Evolutionary conservation across 2,888 invertebrate genomes (phyloP), one percentile per base, ranked within the genome.

Genomic region (Polymixis lichenea): DNA sequence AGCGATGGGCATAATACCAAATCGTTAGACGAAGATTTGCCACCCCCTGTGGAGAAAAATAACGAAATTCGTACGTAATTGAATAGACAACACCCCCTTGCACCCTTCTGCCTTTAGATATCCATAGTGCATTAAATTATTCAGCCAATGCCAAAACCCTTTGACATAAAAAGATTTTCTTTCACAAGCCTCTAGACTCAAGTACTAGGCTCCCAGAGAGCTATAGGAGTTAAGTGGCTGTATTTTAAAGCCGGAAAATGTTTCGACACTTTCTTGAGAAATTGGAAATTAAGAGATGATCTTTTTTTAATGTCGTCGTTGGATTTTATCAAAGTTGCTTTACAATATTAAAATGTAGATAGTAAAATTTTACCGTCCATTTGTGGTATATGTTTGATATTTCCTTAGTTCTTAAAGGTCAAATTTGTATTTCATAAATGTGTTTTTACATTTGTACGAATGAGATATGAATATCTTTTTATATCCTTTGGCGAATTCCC

Each of bases 141-240:
- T 83, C 71, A 58, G 4, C 17, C 79, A 72, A 84, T 84, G 71
- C 65, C 79, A 73, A 77, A 77, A 72, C 72, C 66, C 69, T 84
- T 86, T 84, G 87, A 86, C 60, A 75, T 69, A 86, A 84, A 83
- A 86, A 82, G 72, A 76, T 77, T 86, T 70, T 58, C 67, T 82
- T 74, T 72, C 55, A 82, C 64, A 69, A 72, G 43, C 56, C 65
- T 77, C 82, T 77, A 61, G 25, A 58, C 53, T 78, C 55, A 78
- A 87, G 88, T 85, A 84, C 83, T 25, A 77, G 83, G 85, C 77
- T 69, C 62, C 78, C 83, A 86, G 72, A 65, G 25, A 65, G 58
- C 69, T 78, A 43, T 73, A 73, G 70, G 72, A 79, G 81, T 62
- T 72, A 82, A 84, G 86, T 80, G 82, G 61, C 55, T 72, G 76